Base-by-base conservation (phyloP, 2,113 vertebrate species). In the Oenanthe oenanthe region DNA sequence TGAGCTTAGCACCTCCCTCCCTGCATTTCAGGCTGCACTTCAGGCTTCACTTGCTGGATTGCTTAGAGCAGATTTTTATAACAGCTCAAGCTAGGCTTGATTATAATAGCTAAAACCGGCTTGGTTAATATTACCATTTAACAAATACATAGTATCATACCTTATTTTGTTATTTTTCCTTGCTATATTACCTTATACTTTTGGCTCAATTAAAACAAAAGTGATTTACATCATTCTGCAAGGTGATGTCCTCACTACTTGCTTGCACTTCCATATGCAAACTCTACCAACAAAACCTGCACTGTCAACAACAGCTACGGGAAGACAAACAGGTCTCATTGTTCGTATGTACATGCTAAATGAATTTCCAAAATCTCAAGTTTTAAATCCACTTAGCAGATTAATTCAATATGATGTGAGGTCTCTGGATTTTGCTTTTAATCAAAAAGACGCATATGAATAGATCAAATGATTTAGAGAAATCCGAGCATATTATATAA, bases 341-440 rank as follows among this genome's bases (percentile, higher is more conserved):
- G 38, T 34, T 94, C 3, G 0, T 28, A 58, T 2, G 6, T 25
- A 71, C 20, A 7, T 4, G 6, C 43, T 47, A 71, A 92, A 88
- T 31, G 42, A 0, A 51, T 82, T 70, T 61, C 32, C 54, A 85
- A 92, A 92, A 85, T 38, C 20, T 50, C 47, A 48, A 26, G 21
- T 38, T 82, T 88, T 51, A 83, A 88, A 80, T 50, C 42, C 58
- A 82, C 28, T 78, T 38, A 31, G 16, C 13, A 85, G 22, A 67
- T 76, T 93, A 61, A 85, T 66, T 86, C 53, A 58, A 29, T 38
- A 68, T 2, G 32, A 61, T 6, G 6, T 0, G 8, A 83, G 29
- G 34, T 88, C 62, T 66, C 38, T 34, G 45, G 78, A 42, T 90
- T 93, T 90, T 70, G 45, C 8, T 93, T 83, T 92, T 93, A 93